phyloP scores from a whole-genome alignment of 2,888 invertebrate species.

The Polyploca ridens region DNA sequence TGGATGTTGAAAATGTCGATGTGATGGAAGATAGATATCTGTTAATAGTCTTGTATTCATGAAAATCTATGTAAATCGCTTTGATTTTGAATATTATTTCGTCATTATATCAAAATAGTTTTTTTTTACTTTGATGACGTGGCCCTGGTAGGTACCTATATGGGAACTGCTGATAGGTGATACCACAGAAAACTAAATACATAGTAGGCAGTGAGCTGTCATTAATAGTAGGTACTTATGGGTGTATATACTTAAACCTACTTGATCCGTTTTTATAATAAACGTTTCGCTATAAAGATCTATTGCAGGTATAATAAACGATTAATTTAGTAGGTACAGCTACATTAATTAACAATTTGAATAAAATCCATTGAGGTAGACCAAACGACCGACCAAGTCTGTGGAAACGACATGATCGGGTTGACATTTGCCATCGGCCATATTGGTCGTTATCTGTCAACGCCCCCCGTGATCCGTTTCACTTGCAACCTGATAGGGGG shows the following conservation, averaged over 20 bases:
- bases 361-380: not conserved
- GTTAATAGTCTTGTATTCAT: slow-evolving; percentile 44
- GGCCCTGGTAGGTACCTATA: no score
- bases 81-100: not conserved
- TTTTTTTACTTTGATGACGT: no score
- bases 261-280: no score
- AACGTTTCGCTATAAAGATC: no score
- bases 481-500: slow-evolving; percentile 84
- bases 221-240: no score
- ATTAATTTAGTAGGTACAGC: no score
- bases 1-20: slow-evolving; percentile 74
- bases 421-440: slow-evolving; percentile 73
- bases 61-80: slow-evolving; percentile 15
- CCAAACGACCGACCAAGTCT: slow-evolving; percentile 11
- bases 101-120: not conserved
- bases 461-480: slow-evolving; percentile 81
- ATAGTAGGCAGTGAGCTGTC: no score
- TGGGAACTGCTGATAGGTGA: no score
- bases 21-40: slow-evolving; percentile 68
- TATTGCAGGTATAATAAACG: no score
- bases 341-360: no score
- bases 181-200: no score
- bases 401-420: slow-evolving; percentile 58
- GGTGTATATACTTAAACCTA: no score
- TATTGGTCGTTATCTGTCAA: slow-evolving; percentile 81